Evolutionary conservation across 2,113 vertebrate species (phyloP).

Genomic region (Sapayoa aenigma): DNA sequence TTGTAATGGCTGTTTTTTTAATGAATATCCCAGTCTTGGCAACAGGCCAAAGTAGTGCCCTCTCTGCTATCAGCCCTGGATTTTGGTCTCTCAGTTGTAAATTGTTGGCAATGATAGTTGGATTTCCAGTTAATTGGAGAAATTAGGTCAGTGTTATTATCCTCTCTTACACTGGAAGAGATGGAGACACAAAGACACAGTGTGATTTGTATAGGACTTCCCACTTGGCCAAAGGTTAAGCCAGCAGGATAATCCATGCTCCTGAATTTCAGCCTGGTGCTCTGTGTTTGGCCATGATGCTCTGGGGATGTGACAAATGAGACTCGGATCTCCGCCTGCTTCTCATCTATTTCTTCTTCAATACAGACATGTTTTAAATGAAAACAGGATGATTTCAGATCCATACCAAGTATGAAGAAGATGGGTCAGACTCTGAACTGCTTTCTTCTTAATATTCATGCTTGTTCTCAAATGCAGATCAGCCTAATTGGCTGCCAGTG

Average conservation of each 20-base stretch:
- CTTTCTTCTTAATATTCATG: neutral
- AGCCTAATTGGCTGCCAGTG: slow-evolving; percentile 18
- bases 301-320: neutral
- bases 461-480: neutral
- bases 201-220: neutral
- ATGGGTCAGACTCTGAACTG: neutral
- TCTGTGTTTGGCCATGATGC: neutral
- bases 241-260: neutral
- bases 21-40: neutral
- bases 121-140: neutral
- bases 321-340: neutral
- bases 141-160: neutral
- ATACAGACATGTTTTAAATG: neutral
- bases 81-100: neutral
- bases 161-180: neutral
- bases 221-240: neutral
- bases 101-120: neutral
- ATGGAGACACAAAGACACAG: neutral
- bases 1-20: neutral
- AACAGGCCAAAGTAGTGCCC: neutral
- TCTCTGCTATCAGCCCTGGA: neutral
- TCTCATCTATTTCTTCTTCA: neutral
- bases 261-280: neutral
- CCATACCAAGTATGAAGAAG: neutral
- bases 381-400: neutral